phyloP scores from a whole-genome alignment of 1,140 invertebrate species.

The Drosophila ananassae region DNA sequence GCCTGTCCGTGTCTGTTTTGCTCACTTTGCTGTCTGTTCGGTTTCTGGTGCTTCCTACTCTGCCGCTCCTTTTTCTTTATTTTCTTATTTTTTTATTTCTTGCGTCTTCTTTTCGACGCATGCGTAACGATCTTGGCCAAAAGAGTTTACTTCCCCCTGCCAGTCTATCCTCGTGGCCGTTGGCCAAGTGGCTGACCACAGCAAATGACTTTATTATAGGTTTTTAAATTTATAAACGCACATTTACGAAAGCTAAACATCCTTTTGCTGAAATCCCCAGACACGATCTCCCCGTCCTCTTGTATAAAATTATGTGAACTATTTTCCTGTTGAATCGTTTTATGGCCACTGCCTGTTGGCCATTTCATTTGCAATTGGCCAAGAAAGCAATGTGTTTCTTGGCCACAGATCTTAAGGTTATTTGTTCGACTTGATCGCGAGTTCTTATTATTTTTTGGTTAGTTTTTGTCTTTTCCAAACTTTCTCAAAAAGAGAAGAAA shows the following conservation, averaged over 20 bases:
- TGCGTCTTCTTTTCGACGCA: constrained; percentile 29
- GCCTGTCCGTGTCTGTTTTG: constrained; percentile 40
- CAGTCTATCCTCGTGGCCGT: neutral
- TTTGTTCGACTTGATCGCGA: too few species aligned
- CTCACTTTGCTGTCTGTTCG: constrained; percentile 39
- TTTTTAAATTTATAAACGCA: constrained; percentile 81
- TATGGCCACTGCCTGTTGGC: constrained; percentile 30
- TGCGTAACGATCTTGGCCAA: constrained; percentile 57
- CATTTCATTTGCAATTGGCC: constrained; percentile 18
- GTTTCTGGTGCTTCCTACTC: constrained; percentile 23
- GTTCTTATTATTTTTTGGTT: neutral
- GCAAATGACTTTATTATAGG: constrained; percentile 79
- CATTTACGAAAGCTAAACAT: constrained; percentile 75
- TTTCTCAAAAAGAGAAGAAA: neutral
- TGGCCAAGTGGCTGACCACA: constrained; percentile 33
- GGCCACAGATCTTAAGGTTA: too few species aligned
- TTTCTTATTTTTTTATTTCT: neutral
- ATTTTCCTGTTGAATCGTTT: constrained; percentile 41
- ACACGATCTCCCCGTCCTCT: constrained; percentile 33
- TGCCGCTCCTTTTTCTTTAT: neutral
- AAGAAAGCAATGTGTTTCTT: constrained; percentile 12
- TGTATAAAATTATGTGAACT: constrained; percentile 35
- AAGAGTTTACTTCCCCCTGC: neutral
- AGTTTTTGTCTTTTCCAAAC: too few species aligned
- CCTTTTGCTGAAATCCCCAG: constrained; percentile 57